These are phyloP conservation scores for Hypercompe scribonia DNA, from an alignment of 2,888 invertebrate genomes.

Conservation along the genomic window DNA sequence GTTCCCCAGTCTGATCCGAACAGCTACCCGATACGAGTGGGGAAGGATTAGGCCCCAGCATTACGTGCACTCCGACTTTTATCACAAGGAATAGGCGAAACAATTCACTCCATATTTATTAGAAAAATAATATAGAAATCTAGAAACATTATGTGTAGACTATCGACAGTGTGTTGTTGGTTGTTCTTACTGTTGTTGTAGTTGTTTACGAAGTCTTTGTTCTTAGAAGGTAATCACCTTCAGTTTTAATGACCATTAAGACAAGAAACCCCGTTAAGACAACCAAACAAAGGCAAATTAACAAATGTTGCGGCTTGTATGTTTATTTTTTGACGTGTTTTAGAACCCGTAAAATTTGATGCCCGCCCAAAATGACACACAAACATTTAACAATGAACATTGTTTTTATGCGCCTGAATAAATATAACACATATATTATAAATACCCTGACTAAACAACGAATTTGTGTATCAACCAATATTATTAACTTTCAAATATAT, in stretches of 20 bases:
- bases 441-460: background rate
- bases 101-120: too few species aligned
- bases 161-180: background rate
- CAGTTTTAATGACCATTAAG: background rate
- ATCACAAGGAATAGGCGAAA: too few species aligned
- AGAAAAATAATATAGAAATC: background rate
- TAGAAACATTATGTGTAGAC: background rate
- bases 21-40: too few species aligned
- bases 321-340: conserved; percentile 1
- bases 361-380: background rate
- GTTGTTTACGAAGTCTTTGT: background rate
- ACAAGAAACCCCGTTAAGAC: background rate
- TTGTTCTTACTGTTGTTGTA: background rate
- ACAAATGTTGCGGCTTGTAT: background rate
- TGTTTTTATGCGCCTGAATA: conserved; percentile 9
- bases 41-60: too few species aligned
- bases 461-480: conserved; percentile 1
- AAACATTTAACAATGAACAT: conserved; percentile 11
- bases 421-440: background rate
- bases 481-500: background rate
- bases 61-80: too few species aligned
- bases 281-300: background rate
- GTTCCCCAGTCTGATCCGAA: too few species aligned
- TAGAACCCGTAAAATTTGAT: background rate
- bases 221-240: too few species aligned